A percentile compares a stretch with the other conserved stretches of the same genome.
Evolutionary conservation across 1,140 invertebrate genomes (phyloP).

Genomic region (Heliconius hewitsoni): DNA sequence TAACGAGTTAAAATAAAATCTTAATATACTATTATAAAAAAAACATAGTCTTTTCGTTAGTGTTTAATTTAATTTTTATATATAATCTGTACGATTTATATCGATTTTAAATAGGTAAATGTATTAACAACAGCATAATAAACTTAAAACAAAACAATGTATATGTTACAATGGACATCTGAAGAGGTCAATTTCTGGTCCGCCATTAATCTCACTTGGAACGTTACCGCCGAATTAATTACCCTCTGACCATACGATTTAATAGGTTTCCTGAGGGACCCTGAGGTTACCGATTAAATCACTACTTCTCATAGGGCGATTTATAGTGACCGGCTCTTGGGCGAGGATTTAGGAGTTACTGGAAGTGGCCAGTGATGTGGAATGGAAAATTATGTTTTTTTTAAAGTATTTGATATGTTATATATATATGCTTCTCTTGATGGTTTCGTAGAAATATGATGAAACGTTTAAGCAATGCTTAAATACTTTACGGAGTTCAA

Average conservation of each 20-base stretch:
- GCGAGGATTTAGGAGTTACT: conserved; percentile 36
- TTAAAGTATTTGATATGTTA: background rate
- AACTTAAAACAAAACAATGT: conserved; percentile 51
- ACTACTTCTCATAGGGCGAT: conserved; percentile 79
- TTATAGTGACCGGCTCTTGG: conserved; percentile 68
- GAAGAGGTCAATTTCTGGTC: conserved; percentile 67
- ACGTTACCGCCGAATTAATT: conserved; percentile 78
- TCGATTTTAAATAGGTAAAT: background rate
- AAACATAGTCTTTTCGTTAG: too few species aligned
- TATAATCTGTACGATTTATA: too few species aligned
- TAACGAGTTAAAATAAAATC: too few species aligned
- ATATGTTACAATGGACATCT: conserved; percentile 56
- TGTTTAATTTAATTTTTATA: too few species aligned
- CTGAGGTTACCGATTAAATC: conserved; percentile 80
- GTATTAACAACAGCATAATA: background rate
- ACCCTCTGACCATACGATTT: conserved; percentile 80
- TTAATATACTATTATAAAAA: too few species aligned
- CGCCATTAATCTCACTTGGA: conserved; percentile 78
- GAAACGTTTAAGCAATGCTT: too few species aligned
- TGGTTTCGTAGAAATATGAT: too few species aligned
- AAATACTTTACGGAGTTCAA: too few species aligned
- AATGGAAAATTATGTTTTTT: background rate
- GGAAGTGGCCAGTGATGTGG: background rate
- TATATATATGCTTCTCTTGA: too few species aligned
- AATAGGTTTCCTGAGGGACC: conserved; percentile 78